Percentiles rank a stretch among this genome's conserved stretches.
These are phyloP conservation scores for Salvator merianae DNA, from an alignment of 2,113 vertebrate species.

Conservation along the genomic window DNA sequence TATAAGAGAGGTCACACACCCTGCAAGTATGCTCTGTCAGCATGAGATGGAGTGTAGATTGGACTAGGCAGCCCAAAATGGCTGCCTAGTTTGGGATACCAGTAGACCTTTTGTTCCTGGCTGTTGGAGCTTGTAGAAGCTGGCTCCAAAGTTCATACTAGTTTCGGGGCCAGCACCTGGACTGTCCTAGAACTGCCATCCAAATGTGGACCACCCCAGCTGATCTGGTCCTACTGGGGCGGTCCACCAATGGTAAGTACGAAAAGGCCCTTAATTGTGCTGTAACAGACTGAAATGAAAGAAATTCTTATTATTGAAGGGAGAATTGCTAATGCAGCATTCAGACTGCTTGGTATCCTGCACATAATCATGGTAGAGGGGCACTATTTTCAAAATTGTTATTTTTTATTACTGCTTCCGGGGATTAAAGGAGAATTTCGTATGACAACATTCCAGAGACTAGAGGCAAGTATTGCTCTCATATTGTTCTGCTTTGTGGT, in stretches of 20 bases:
- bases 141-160: no score
- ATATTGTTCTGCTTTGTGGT: conserved; percentile 10
- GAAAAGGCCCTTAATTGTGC: neutral
- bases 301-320: neutral
- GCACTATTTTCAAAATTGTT: conserved; percentile 73
- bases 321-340: neutral
- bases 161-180: no score
- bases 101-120: no score
- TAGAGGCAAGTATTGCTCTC: conserved; percentile 92
- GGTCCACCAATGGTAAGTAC: neutral
- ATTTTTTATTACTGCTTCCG: conserved; percentile 90
- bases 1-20: no score
- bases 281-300: neutral
- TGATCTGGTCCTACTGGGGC: no score
- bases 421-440: conserved; percentile 94
- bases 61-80: no score
- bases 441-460: conserved; percentile 98
- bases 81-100: no score
- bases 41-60: no score
- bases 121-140: no score
- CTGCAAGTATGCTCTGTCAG: no score
- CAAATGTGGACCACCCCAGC: no score
- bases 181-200: no score
- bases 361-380: conserved; percentile 37
- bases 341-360: neutral